Evolutionary conservation across 2,888 invertebrate genomes (phyloP).

Genomic region (Fragum whitleyi): DNA sequence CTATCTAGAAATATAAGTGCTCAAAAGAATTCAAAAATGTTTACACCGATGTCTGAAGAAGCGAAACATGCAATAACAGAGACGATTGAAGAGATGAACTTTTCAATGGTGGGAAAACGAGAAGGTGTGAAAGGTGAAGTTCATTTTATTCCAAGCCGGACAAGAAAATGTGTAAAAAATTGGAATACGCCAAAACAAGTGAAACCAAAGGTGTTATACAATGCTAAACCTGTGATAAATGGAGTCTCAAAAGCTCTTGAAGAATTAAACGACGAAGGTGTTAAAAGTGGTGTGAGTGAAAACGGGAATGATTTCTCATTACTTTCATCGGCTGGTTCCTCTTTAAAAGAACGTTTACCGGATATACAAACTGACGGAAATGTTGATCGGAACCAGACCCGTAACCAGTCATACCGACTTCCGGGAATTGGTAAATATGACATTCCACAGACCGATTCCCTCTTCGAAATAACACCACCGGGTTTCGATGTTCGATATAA

Average conservation of each 20-base stretch:
- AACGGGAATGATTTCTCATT: slow-evolving; percentile 42
- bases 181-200: slow-evolving; percentile 36
- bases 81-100: slow-evolving; percentile 73
- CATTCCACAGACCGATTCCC: slow-evolving; percentile 65
- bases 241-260: slow-evolving; percentile 36
- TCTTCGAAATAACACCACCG: slow-evolving; percentile 79
- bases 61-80: slow-evolving; percentile 77
- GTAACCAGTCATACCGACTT: slow-evolving; percentile 57
- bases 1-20: slow-evolving; percentile 62
- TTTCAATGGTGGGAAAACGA: slow-evolving; percentile 19
- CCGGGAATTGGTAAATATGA: slow-evolving; percentile 72
- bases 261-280: slow-evolving; percentile 41
- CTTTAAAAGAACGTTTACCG: slow-evolving; percentile 44
- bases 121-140: slow-evolving; percentile 18
- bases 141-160: slow-evolving; percentile 46
- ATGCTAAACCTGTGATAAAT: slow-evolving; percentile 40
- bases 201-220: slow-evolving; percentile 25
- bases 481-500: slow-evolving; percentile 79
- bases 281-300: not conserved
- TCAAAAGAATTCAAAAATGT: slow-evolving; percentile 62
- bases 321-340: slow-evolving; percentile 54
- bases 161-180: slow-evolving; percentile 40
- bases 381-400: slow-evolving; percentile 27
- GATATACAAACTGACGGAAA: slow-evolving; percentile 53
- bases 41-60: slow-evolving; percentile 77